A percentile compares a stretch with the other conserved stretches of the same genome.
Evolutionary conservation across 1,140 invertebrate species (phyloP).

Genomic region (Hylaeus volcanicus): DNA sequence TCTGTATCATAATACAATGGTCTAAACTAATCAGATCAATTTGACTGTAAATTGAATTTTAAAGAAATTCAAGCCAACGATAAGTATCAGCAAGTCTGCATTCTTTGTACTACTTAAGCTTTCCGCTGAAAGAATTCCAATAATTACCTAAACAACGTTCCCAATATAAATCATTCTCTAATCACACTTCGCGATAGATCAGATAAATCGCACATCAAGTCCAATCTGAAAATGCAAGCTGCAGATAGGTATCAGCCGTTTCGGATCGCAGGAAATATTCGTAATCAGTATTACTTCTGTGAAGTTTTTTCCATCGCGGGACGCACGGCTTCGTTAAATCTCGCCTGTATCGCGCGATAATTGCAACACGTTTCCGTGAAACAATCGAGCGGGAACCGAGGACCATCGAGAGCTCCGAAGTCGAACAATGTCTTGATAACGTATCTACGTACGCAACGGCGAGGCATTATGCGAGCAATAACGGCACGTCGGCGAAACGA

Average conservation of each 20-base stretch:
- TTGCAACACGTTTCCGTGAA: not conserved
- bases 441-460: not conserved
- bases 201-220: no score
- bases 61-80: no score
- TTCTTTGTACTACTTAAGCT: no score
- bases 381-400: not conserved
- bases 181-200: no score
- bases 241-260: not conserved
- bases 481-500: constrained; percentile 3
- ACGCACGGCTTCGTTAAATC: not conserved
- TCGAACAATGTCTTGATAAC: constrained; percentile 23
- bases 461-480: not conserved
- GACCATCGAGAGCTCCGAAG: constrained; percentile 2
- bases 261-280: not conserved
- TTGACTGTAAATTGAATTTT: no score
- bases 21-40: no score
- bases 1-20: no score
- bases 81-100: no score
- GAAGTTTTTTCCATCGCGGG: not conserved
- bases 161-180: no score
- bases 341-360: not conserved
- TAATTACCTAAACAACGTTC: no score
- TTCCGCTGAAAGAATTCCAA: no score
- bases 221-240: no score
- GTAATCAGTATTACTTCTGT: not conserved